Evolutionary conservation across 2,797 vertebrate genomes (phyloP), one percentile per base, ranked within the genome.

Genomic region (Scarus forsteni): DNA sequence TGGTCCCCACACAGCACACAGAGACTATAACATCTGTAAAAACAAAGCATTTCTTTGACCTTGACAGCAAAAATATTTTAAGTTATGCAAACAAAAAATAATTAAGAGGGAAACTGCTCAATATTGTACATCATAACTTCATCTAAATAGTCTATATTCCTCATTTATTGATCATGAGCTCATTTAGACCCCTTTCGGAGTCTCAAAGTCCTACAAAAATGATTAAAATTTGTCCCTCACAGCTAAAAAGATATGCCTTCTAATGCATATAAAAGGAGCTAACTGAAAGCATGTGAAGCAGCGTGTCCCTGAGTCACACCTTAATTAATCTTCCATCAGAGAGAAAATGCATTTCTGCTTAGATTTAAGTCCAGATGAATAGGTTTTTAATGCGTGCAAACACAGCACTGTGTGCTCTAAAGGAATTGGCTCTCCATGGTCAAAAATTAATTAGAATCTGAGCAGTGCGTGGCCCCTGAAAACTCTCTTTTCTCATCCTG

Each of bases 341-440:
- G 55, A 55, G 74, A 40, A 80, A 80, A 71, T 70, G 45, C 48
- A 49, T 58, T 72, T 54, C 39, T 35, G 35, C 59, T 68, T 19
- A 40, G 43, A 62, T 78, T 78, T 60, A 82, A 80, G 40, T 76
- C 55, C 50, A 51, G 38, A 81, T 80, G 60, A 89, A 87, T 80
- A 50, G 65, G 70, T 80, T 80, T 81, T 83, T 87, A 87, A 91
- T 83, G 65, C 14, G 51, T 61, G 74, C 80, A 84, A 90, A 89
- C 75, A 85, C 62, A 18, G 39, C 6, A 51, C 11, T 51, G 60
- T 54, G 66, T 61, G 74, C 78, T 70, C 77, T 63, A 61, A 65
- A 77, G 57, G 58, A 73, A 70, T 71, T 49, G 36, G 60, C 56
- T 77, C 49, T 48, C 59, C 65, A 53, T 18, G 43, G 19, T 18